Evolutionary conservation across 2,888 invertebrate genomes (phyloP).

Genomic region (Eilema griseolum): DNA sequence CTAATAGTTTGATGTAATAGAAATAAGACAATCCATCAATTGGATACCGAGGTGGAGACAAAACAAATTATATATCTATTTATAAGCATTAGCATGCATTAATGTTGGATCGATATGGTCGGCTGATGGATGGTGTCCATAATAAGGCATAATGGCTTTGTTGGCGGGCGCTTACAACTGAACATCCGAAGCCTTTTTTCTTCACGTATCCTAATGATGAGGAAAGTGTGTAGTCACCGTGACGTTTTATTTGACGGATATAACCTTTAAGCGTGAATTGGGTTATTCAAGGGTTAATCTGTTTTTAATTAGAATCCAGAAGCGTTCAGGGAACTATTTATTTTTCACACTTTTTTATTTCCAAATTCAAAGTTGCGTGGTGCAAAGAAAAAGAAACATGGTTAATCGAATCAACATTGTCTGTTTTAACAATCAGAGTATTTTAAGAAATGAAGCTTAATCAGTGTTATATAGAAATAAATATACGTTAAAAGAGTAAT

Average conservation of each 20-base stretch:
- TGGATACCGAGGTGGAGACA: conserved; percentile 82
- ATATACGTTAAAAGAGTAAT: background rate
- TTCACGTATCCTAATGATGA: conserved; percentile 77
- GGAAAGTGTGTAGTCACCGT: conserved; percentile 79
- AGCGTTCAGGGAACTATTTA: conserved; percentile 56
- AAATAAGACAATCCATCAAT: conserved; percentile 83
- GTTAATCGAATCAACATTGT: background rate
- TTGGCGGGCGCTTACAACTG: conserved; percentile 81
- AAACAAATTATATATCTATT: conserved; percentile 86
- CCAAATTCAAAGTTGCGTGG: conserved; percentile 19
- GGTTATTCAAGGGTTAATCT: conserved; percentile 74
- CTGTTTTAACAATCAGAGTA: background rate
- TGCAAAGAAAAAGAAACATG: background rate
- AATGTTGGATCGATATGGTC: conserved; percentile 84
- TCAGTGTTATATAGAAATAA: background rate
- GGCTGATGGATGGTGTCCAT: conserved; percentile 84
- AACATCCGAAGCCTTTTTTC: conserved; percentile 80
- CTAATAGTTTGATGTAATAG: conserved; percentile 77
- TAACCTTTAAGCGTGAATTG: conserved; percentile 77
- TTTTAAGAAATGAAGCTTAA: background rate
- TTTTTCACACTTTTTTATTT: conserved; percentile 36
- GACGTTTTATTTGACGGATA: conserved; percentile 75
- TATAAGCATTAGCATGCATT: conserved; percentile 86
- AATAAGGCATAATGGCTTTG: conserved; percentile 86
- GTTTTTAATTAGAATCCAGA: conserved; percentile 72